Base-by-base conservation (phyloP, 1,140 invertebrate species). In the Chrysomallon squamiferum region DNA sequence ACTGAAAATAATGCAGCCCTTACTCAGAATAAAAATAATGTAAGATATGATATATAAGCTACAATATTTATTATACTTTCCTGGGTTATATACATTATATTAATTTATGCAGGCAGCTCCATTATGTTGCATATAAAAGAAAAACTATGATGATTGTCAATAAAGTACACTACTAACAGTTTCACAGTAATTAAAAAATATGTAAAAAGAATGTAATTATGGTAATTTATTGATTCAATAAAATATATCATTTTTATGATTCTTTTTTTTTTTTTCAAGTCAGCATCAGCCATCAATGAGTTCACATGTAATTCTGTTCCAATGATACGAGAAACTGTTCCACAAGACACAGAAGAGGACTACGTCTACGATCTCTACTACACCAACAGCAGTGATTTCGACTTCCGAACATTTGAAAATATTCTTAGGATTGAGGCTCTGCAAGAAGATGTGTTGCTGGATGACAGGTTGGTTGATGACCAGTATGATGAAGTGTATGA, bases 311-410 rank as follows among this genome's bases (percentile, higher is more conserved):
- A 84, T 65, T 68, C 72, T 35, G 68, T 74, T 9, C 75, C 74
- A 33, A 65, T 84, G 66, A 65, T 75, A 5, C 66, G 72, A 33
- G 47, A 65, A 62, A 33, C 71, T 73, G 3, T 32, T 29, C 5
- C 2, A 58, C 11, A 52, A 64, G 27, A 13, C 59, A 9, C 6
- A 22, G 7, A 27, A 50, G 9, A 22, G 32, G 22, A 78, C 22
- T 84, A 70, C 66, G 82, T 84, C 3, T 84, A 83, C 62, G 82
- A 84, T 65, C 63, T 84, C 2, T 84, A 84, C 49, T 83, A 80
- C 66, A 76, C 78, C 13, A 82, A 83, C 66, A 75, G 66, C 27
- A 35, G 65, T n/a, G 65, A 73, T 13, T 75, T 79, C 59, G 72
- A 82, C 62, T 75, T 81, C 47, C 52, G 68, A 59, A 35, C 69